Conservation (phyloP, 2,113 vertebrate genomes). For the Tachysurus fulvidraco region DNA sequence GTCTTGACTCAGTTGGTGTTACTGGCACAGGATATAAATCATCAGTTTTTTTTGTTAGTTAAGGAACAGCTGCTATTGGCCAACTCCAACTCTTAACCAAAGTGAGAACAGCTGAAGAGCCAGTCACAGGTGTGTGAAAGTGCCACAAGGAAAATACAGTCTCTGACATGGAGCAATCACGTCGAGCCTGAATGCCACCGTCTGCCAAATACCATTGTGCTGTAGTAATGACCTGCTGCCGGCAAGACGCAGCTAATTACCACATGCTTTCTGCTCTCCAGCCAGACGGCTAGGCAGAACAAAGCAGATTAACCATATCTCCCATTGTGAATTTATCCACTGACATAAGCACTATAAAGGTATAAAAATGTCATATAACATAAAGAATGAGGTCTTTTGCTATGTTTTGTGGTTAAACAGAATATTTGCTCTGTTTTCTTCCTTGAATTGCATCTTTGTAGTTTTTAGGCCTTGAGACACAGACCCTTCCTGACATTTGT, state of each 20-base stretch:
- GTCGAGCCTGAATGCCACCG: slow-evolving; percentile 16
- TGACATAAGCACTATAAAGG: background rate
- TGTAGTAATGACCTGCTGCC: slow-evolving; percentile 20
- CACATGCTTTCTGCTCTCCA: slow-evolving; percentile 8
- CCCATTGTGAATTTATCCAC: background rate
- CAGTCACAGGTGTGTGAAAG: slow-evolving; percentile 26
- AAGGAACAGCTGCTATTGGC: slow-evolving; percentile 2
- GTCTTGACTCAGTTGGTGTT: slow-evolving; percentile 2
- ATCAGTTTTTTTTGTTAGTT: background rate
- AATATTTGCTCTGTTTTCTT: background rate
- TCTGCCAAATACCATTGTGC: slow-evolving; percentile 36
- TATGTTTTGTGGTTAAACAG: background rate
- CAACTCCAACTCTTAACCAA: slow-evolving; percentile 11
- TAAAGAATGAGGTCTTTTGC: background rate
- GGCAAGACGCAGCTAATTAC: slow-evolving; percentile 35
- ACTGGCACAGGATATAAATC: background rate
- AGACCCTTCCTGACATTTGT: background rate
- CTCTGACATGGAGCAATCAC: slow-evolving; percentile 16
- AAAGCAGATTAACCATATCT: background rate
- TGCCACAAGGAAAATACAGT: slow-evolving; percentile 1
- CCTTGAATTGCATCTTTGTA: background rate
- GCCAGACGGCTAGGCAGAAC: background rate
- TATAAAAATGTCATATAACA: background rate
- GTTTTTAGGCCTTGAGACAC: slow-evolving; percentile 5
- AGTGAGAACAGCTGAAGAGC: slow-evolving; percentile 29